Base-by-base conservation (phyloP, 2,888 invertebrate genomes). In the Aporophyla lueneburgensis region DNA sequence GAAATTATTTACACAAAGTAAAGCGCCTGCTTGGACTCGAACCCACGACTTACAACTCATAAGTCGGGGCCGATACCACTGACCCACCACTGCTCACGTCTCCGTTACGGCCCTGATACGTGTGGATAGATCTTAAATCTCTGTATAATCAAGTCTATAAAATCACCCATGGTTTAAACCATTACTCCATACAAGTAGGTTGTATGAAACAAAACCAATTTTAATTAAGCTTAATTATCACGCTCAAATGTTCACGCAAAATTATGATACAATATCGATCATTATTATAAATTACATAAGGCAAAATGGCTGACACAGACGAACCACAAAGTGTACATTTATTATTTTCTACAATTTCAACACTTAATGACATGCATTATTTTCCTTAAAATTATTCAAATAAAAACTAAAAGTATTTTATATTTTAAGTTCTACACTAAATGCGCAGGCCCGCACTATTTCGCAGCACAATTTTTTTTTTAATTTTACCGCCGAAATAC, bases 261-360 rank as follows among this genome's bases (percentile, higher is more conserved):
- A 53, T 56, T 24, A 61, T 51, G 33, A 74, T 71, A 24, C 21
- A 40, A 27, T 40, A 71, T 16, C 40, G 53, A 53, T 27, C 58
- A 77, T 71, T 40, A 78, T 80, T 78, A 86, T 80, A 80, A 68
- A 78, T 78, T 71, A 81, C 68, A 70, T 78, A 83, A 83, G 83
- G 84, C 83, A 84, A 74, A 83, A 81, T 81, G 85, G 83, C 77
- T 85, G 78, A 81, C 78, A 81, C 46, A 74, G 62, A 81, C 74
- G 40, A 53, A 78, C 33, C 59, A 75, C 72, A 78, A 40, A 40
- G 59, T 70, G 66, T 79, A 79, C 53, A 80, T 68, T 72, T 76
- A 84, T 69, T 63, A 80, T 51, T 72, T 71, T 69, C 81, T 86
- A 73, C 66, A 74, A 65, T 76, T 80, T 74, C 62, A 85, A 84